Evolutionary conservation across 2,888 invertebrate species (phyloP), one percentile per base, ranked within the genome.

Genomic region (Rambutsinella grinnellia): DNA sequence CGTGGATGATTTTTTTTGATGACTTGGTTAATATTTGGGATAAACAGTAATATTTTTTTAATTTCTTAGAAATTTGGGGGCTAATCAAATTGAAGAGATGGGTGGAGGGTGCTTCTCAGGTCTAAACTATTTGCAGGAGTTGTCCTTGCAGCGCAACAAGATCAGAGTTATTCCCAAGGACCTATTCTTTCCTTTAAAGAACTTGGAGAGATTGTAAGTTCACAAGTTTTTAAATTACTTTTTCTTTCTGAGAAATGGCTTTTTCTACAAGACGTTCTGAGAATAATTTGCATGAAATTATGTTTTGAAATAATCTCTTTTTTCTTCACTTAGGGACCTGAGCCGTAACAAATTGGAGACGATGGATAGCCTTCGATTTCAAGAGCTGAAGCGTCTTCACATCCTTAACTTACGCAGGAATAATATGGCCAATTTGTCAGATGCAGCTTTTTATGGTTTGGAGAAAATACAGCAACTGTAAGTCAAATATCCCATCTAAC

Each of bases 371-470:
- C 89, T 96, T 66, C 91, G 93, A 66, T 96, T 97, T 87, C 90
- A 92, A 86, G 93, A 92, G 24, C 88, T 96, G 81, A 90, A 90
- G 66, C 90, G 91, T 83, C 88, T 97, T 77, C 90, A 91, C 62
- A 90, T 90, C 62, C 88, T 97, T 51, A 93, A 93, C 86, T 87
- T 97, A 75, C 92, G 92, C 85, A 90, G 92, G 83, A 97, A 97
- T 87, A 90, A 90, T 82, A 94, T 97, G 84, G 89, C 90, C 68
- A 90, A 90, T 83, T 89, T 97, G 70, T 91, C 92, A 85, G 96
- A 96, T 89, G 97, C 95, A 70, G 93, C 95, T 65, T 97, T 97
- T 87, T 95, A 92, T 90, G 94, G 94, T 67, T 90, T 97, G 84
- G 91, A 90, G 81, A 92, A 90, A 81, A 91, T 96, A 80, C 85